Conservation (phyloP, 1,140 invertebrate genomes). For the Oryzaephilus surinamensis region DNA sequence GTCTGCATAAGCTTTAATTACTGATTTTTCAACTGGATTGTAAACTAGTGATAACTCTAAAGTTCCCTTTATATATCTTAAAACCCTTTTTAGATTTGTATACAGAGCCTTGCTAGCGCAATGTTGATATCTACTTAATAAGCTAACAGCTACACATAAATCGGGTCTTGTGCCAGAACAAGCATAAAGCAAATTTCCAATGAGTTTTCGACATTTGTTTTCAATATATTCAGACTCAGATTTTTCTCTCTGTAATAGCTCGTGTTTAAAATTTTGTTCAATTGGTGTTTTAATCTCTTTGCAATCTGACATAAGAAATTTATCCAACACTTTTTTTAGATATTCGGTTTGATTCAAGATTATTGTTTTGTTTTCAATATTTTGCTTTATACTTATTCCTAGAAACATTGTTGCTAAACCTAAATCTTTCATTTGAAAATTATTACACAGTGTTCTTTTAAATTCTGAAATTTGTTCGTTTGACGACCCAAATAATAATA, state of each 20-base stretch:
- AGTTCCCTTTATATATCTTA: slow-evolving; percentile 37
- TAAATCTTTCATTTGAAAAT: slow-evolving; percentile 14
- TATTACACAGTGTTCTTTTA: slow-evolving; percentile 1
- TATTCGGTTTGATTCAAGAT: slow-evolving; percentile 11
- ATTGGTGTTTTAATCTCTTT: slow-evolving; percentile 1
- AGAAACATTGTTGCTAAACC: slow-evolving; percentile 9
- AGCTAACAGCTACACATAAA: slow-evolving; percentile 33
- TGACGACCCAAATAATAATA: slow-evolving; percentile 11
- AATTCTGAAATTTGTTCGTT: slow-evolving; percentile 5
- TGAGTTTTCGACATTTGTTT: slow-evolving; percentile 30
- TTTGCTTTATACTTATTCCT: slow-evolving; percentile 9
- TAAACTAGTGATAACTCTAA: slow-evolving; percentile 21
- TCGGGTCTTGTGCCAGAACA: slow-evolving; percentile 33
- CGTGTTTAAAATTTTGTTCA: too few species aligned
- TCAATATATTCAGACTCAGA: slow-evolving; percentile 1
- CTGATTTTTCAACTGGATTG: too few species aligned
- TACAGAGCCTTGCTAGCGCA: slow-evolving; percentile 23
- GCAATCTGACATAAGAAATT: slow-evolving; percentile 9
- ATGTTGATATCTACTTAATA: slow-evolving; percentile 22
- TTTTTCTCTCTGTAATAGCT: slow-evolving; percentile 1
- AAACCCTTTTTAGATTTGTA: slow-evolving; percentile 29
- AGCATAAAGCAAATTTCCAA: slow-evolving; percentile 35
- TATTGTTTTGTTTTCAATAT: slow-evolving; percentile 2
- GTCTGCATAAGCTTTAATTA: too few species aligned
- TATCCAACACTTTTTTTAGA: slow-evolving; percentile 6